A percentile compares a stretch with the other conserved stretches of the same genome.
These are phyloP conservation scores for Xenotilapia caudafasciata DNA, from an alignment of 2,113 vertebrate genomes.

Conservation along the genomic window DNA sequence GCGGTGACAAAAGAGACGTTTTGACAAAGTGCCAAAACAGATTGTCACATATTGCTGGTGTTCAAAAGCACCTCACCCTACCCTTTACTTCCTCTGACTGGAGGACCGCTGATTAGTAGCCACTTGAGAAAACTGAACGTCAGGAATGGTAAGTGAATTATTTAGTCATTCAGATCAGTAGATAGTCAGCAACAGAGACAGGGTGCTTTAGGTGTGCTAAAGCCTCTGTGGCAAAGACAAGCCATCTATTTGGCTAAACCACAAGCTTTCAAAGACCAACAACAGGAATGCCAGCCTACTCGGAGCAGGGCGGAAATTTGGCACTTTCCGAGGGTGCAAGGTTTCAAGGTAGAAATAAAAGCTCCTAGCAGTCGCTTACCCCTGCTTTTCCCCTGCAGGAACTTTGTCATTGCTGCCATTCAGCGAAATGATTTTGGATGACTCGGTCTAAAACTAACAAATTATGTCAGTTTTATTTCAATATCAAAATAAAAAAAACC, in stretches of 20 bases:
- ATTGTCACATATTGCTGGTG: slow-evolving; percentile 30
- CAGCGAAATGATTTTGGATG: slow-evolving; percentile 29
- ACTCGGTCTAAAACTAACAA: slow-evolving; percentile 35
- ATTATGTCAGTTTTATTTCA: slow-evolving; percentile 41
- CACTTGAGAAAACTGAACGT: slow-evolving; percentile 35
- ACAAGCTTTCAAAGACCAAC: slow-evolving; percentile 4
- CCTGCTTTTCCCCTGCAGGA: slow-evolving; percentile 28
- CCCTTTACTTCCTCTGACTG: slow-evolving; percentile 19
- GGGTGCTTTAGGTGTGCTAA: neutral
- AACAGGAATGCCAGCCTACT: neutral
- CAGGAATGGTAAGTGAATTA: slow-evolving; percentile 6
- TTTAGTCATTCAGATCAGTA: slow-evolving; percentile 29
- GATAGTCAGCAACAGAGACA: neutral
- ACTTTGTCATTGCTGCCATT: slow-evolving; percentile 45
- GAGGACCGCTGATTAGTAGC: slow-evolving; percentile 23
- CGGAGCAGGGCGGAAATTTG: slow-evolving; percentile 32
- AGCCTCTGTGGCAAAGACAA: slow-evolving; percentile 4
- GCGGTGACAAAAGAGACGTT: slow-evolving; percentile 45
- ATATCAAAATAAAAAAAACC: neutral
- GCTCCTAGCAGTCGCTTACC: neutral
- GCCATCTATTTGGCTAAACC: neutral
- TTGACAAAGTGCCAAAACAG: slow-evolving; percentile 63
- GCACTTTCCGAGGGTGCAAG: slow-evolving; percentile 25
- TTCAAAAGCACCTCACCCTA: slow-evolving; percentile 10
- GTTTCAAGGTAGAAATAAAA: slow-evolving; percentile 26